phyloP scores from a whole-genome alignment of 2,797 vertebrate species.

The Rhinatrema bivittatum region DNA sequence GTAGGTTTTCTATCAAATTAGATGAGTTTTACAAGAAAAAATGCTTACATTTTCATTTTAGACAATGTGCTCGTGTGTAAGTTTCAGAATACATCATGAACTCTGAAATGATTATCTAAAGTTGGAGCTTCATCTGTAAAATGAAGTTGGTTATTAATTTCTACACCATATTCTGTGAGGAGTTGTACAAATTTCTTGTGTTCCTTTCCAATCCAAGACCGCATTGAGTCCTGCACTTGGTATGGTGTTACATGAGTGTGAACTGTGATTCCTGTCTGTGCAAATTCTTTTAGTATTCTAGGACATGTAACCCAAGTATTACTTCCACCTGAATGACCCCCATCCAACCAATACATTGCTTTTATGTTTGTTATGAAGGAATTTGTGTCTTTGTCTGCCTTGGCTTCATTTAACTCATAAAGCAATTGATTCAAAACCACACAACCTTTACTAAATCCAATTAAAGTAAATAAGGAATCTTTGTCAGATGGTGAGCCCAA shows the following conservation, averaged over 20 bases:
- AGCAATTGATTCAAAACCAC: constrained; percentile 95
- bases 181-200: constrained; percentile 76
- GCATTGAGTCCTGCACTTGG: constrained; percentile 86
- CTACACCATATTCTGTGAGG: constrained; percentile 73
- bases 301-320: constrained; percentile 90
- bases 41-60: too few species aligned
- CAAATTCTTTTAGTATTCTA: constrained; percentile 71
- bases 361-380: constrained; percentile 67
- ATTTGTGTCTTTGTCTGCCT: constrained; percentile 61
- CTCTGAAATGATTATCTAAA: constrained; percentile 90
- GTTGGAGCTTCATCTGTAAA: constrained; percentile 79
- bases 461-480: constrained; percentile 67
- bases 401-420: constrained; percentile 78
- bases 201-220: constrained; percentile 94
- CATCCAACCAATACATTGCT: constrained; percentile 92
- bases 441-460: constrained; percentile 97
- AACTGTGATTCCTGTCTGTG: constrained; percentile 66
- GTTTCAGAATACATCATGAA: constrained; percentile 73
- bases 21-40: too few species aligned
- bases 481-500: constrained; percentile 41
- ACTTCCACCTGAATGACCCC: constrained; percentile 88
- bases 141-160: constrained; percentile 73
- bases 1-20: too few species aligned
- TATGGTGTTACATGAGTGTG: constrained; percentile 92
- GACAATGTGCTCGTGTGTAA: too few species aligned